Conservation (phyloP, 2,113 vertebrate species). For the Oreotragus oreotragus region DNA sequence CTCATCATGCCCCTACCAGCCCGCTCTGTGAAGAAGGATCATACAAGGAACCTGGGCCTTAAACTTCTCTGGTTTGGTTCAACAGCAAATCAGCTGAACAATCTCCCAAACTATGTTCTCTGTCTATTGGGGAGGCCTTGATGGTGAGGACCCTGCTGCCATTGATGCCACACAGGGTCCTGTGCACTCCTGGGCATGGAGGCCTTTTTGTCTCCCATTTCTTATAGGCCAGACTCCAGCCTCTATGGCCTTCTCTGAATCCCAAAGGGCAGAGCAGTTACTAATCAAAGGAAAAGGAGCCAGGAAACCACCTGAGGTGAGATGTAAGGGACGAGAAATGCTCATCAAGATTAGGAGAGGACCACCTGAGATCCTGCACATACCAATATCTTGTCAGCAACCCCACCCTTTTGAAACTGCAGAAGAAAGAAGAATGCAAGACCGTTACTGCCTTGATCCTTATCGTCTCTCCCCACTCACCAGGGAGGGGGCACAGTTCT, state of each 20-base stretch:
- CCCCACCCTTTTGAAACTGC: neutral
- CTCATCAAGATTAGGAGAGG: neutral
- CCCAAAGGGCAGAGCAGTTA: neutral
- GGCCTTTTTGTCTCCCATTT: neutral
- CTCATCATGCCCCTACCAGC: neutral
- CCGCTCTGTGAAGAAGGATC: neutral
- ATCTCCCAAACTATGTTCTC: neutral
- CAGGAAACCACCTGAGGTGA: neutral
- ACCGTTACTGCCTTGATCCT: neutral
- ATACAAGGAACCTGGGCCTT: fast-evolving
- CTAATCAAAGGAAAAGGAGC: neutral
- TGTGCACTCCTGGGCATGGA: neutral
- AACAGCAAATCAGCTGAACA: neutral
- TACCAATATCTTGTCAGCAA: neutral
- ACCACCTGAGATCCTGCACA: neutral
- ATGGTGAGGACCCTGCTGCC: neutral
- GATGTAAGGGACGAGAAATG: neutral
- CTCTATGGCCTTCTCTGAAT: neutral
- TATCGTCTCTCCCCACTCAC: neutral
- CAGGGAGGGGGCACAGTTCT: neutral
- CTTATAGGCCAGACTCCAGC: neutral
- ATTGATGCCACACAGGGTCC: no score
- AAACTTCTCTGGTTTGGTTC: neutral
- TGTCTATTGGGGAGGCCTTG: neutral
- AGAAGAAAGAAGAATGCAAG: neutral